Evolutionary conservation across 2,888 invertebrate species (phyloP), one percentile per base, ranked within the genome.

Genomic region (Cryptophagus acutangulus): DNA sequence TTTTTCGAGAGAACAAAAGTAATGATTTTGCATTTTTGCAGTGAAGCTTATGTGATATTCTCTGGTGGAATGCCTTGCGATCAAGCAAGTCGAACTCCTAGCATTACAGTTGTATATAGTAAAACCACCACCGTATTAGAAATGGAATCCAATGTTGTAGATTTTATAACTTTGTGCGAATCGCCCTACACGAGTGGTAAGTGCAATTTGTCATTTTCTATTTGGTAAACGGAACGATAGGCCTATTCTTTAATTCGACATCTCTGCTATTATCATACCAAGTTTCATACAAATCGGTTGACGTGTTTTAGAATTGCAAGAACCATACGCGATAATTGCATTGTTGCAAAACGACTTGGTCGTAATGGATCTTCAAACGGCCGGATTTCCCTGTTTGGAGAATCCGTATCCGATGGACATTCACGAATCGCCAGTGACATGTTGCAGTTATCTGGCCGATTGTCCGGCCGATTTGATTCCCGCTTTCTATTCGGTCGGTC

Each of bases 401-500:
- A 96, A 96, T 76, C 99, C 97, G 30, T 97, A 99, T 75, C 93
- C 97, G 48, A 96, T 99, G 95, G 97, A 99, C 74, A 80, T 99
- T 57, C 97, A 99, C 76, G 97, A 99, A 74, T 94, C 95, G 37
- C 90, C 96, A 14, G 96, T 99, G 63, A 97, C 97, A 41, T 91
- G 90, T 73, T 92, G 95, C 71, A 83, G 87, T 44, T 99, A 99
- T 77, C 82, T 95, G 69, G 94, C 95, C 40, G 96, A 99, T 75
- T 97, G 96, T 71, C 96, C 97, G 30, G 88, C 90, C 45, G 97
- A 99, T 73, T 78, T 99, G 67, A 94, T 97, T 66, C 95, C 96
- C 43, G 96, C 96, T 54, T 88, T 97, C 71, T 97, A 97, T 75
- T 91, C 94, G 34, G 95, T 96, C 57, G 97, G 92, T 34, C 74